A percentile compares a stretch with the other conserved stretches of the same genome.
Conservation (phyloP, 2,797 vertebrate genomes). For the Benthosema pterotum region DNA sequence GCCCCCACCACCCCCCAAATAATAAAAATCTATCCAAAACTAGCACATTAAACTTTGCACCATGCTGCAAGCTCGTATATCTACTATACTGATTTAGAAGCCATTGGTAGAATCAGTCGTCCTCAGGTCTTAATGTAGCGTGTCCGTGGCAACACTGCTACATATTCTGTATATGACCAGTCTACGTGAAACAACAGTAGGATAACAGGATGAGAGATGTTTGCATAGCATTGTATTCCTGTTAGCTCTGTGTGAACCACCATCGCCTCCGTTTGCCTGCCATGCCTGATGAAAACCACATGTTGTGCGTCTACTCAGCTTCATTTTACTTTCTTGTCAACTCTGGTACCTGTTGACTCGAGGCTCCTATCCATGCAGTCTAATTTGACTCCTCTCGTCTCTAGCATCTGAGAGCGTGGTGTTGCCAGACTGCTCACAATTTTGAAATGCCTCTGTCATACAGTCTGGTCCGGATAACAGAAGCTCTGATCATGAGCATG, state of each 20-base stretch:
- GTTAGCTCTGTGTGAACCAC: slow-evolving; percentile 53
- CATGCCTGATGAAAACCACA: slow-evolving; percentile 70
- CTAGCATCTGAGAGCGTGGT: slow-evolving; percentile 40
- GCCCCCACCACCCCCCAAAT: neutral
- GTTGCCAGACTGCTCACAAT: too few species aligned
- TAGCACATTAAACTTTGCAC: too few species aligned
- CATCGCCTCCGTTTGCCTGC: slow-evolving; percentile 37
- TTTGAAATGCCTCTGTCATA: too few species aligned
- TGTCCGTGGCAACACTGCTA: slow-evolving; percentile 14
- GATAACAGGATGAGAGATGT: slow-evolving; percentile 66
- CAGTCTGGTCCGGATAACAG: too few species aligned
- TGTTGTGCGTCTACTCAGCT: slow-evolving; percentile 57
- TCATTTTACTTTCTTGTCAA: neutral
- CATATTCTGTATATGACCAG: slow-evolving; percentile 25
- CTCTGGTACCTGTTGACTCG: neutral
- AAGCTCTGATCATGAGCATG: too few species aligned
- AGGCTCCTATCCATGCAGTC: slow-evolving; percentile 14
- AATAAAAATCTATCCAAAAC: too few species aligned
- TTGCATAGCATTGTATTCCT: slow-evolving; percentile 56
- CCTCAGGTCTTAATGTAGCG: neutral
- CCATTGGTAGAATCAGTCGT: too few species aligned
- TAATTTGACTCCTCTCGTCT: slow-evolving; percentile 37
- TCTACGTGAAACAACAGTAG: slow-evolving; percentile 54
- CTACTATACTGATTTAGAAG: too few species aligned
- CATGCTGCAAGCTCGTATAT: too few species aligned